Evolutionary conservation across 2,113 vertebrate genomes (phyloP).

Genomic region (Stigmatopora argus): DNA sequence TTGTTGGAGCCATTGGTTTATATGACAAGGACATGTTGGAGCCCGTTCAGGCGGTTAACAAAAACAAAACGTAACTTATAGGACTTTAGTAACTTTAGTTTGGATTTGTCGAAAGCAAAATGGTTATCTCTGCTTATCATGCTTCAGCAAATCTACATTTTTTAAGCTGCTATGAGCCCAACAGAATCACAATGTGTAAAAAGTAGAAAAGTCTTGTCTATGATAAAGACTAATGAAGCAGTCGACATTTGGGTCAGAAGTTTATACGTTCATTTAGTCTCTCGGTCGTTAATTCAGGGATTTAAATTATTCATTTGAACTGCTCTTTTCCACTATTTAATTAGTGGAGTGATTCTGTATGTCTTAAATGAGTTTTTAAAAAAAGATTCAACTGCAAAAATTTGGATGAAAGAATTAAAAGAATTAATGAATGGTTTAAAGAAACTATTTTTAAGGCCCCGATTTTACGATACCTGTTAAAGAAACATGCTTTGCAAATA

Average conservation of each 20-base stretch:
- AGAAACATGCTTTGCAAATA: no score
- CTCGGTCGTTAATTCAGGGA: neutral
- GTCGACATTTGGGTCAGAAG: neutral
- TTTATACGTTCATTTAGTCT: neutral
- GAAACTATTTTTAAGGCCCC: no score
- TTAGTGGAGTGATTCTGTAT: no score
- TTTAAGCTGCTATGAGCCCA: neutral
- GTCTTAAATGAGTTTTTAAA: no score
- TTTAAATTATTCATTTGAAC: neutral
- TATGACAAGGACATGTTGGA: neutral
- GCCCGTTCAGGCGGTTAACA: neutral
- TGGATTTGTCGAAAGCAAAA: no score
- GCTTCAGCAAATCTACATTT: neutral
- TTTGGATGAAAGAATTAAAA: no score
- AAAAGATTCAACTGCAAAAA: no score
- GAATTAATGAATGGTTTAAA: no score
- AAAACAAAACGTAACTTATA: neutral
- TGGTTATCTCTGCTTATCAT: neutral
- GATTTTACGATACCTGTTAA: no score
- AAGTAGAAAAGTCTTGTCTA: neutral
- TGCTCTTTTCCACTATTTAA: no score
- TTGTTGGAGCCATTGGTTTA: no score
- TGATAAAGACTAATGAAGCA: neutral
- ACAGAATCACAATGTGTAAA: neutral
- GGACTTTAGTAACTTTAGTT: no score